Conservation (phyloP, 2,888 invertebrate genomes). For the Bembecia ichneumoniformis region DNA sequence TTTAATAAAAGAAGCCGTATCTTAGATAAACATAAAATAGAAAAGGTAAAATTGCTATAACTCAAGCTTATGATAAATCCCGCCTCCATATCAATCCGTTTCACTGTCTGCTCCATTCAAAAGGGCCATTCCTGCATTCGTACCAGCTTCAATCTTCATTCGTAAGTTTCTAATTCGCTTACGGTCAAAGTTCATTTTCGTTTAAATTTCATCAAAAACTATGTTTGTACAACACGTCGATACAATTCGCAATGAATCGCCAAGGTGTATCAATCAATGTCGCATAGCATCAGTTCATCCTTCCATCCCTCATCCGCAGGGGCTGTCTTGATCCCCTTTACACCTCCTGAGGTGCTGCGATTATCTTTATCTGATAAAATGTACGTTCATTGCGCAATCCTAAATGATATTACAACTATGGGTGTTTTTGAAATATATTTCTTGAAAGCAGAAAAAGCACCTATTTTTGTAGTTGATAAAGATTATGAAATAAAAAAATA, state of each 20-base stretch:
- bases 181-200: not conserved
- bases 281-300: slow-evolving; percentile 18
- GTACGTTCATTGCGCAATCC: slow-evolving; percentile 14
- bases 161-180: not conserved
- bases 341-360: slow-evolving; percentile 17
- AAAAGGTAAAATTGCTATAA: not conserved
- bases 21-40: not conserved
- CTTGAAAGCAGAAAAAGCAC: too few relatives aligned
- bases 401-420: too few relatives aligned
- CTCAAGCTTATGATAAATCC: slow-evolving; percentile 27
- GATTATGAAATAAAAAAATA: too few relatives aligned
- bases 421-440: too few relatives aligned
- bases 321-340: slow-evolving; percentile 15
- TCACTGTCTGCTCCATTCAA: slow-evolving; percentile 8
- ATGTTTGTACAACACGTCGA: slow-evolving; percentile 17
- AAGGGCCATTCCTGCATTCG: slow-evolving; percentile 6
- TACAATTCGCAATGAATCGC: slow-evolving; percentile 17
- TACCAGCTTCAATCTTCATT: slow-evolving; percentile 1
- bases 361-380: slow-evolving; percentile 24
- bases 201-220: slow-evolving; percentile 5
- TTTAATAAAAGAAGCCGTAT: too few relatives aligned
- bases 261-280: slow-evolving; percentile 48
- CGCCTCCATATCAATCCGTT: slow-evolving; percentile 25
- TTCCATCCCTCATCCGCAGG: slow-evolving; percentile 28
- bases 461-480: too few relatives aligned